Evolutionary conservation across 2,113 vertebrate species (phyloP).

Genomic region (Casuarius casuarius): DNA sequence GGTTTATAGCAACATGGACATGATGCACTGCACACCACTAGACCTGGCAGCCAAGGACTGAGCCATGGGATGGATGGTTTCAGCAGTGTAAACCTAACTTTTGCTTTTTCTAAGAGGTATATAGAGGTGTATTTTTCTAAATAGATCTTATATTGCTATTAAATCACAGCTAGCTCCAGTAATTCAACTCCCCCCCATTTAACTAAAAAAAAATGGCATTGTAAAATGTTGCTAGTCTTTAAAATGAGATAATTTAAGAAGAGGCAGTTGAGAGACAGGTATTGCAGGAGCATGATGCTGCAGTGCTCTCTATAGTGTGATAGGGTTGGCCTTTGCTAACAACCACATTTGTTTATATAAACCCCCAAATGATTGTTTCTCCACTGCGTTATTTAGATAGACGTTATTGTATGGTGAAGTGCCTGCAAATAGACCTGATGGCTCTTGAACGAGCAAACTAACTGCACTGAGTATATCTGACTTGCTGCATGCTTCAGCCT

Average conservation of each 20-base stretch:
- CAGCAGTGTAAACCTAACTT: background rate
- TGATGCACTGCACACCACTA: background rate
- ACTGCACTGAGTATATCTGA: background rate
- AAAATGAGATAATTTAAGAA: background rate
- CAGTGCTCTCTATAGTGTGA: background rate
- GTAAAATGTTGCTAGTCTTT: background rate
- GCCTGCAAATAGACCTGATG: background rate
- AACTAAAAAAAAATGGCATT: background rate
- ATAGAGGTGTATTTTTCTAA: background rate
- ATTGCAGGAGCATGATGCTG: background rate
- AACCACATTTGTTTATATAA: background rate
- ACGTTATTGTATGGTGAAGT: background rate
- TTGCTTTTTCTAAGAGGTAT: background rate
- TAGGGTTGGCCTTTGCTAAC: background rate
- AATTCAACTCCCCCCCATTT: background rate
- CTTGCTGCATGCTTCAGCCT: constrained; percentile 34
- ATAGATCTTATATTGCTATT: background rate
- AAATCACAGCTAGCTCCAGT: background rate
- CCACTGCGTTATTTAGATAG: background rate
- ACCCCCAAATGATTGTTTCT: background rate
- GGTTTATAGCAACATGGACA: accelerated
- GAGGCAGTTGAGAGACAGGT: background rate
- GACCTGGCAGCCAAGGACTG: accelerated
- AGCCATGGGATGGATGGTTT: background rate
- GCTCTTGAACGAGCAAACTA: constrained; percentile 20